A percentile compares a stretch with the other conserved stretches of the same genome.
phyloP scores from a whole-genome alignment of 2,113 vertebrate genomes.

The Lamprotornis superbus region DNA sequence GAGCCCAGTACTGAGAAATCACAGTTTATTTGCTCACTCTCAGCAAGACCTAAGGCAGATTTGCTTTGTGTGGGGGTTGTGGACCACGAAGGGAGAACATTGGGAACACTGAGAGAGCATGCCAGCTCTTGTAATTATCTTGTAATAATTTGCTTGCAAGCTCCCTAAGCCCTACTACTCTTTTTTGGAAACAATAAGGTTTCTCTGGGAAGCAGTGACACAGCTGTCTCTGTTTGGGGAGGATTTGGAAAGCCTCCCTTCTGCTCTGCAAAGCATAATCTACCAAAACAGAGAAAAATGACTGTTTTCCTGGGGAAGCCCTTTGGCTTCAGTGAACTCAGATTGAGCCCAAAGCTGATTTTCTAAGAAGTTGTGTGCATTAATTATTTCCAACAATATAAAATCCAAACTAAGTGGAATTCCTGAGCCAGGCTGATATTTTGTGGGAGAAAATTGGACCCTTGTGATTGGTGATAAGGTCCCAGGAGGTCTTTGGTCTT shows the following conservation, averaged over 20 bases:
- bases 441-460: fast-evolving
- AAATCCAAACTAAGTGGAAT: neutral
- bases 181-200: slow-evolving; percentile 30
- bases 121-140: slow-evolving; percentile 31
- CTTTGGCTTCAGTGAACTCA: slow-evolving; percentile 8
- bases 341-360: neutral
- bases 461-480: neutral
- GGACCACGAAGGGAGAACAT: neutral
- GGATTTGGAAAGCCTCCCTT: slow-evolving; percentile 1
- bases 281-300: neutral
- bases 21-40: neutral
- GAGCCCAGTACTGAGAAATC: neutral
- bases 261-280: neutral
- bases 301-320: slow-evolving; percentile 6
- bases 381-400: neutral
- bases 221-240: slow-evolving; percentile 1
- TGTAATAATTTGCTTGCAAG: slow-evolving; percentile 20
- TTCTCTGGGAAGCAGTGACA: neutral
- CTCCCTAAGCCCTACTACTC: neutral
- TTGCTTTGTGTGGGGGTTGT: slow-evolving; percentile 5
- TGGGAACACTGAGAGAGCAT: neutral
- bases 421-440: neutral
- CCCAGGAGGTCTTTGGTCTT: neutral
- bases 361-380: neutral
- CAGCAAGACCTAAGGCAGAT: neutral